Conservation (phyloP, 2,797 vertebrate species). For the Tympanoctomys barrerae region DNA sequence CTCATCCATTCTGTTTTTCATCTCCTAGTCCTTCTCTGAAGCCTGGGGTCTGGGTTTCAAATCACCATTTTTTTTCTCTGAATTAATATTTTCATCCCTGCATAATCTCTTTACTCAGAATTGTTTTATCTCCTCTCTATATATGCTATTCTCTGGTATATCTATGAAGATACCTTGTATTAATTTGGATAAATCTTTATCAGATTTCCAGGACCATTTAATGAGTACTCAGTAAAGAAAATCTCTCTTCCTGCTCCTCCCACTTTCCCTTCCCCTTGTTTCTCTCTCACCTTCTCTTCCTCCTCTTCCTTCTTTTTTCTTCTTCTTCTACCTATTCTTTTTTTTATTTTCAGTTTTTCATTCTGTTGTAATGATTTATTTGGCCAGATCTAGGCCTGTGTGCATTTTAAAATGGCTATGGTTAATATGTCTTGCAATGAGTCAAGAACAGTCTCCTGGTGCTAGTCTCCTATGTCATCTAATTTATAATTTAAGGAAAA, state of each 20-base stretch:
- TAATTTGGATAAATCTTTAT: neutral
- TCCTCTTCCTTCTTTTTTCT: neutral
- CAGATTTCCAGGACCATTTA: neutral
- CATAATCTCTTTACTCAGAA: neutral
- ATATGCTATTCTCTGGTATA: neutral
- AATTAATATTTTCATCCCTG: neutral
- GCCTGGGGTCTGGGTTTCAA: neutral
- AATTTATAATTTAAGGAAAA: constrained; percentile 10
- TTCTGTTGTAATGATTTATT: neutral
- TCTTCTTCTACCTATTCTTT: neutral
- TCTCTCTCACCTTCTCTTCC: fast-evolving
- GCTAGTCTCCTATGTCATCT: constrained; percentile 14
- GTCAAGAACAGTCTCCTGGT: neutral
- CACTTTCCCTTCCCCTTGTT: too few species aligned
- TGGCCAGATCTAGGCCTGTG: neutral
- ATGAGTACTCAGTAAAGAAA: neutral
- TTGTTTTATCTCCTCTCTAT: neutral
- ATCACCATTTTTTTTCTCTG: neutral
- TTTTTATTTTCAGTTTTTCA: neutral
- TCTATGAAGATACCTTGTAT: neutral
- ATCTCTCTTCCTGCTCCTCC: neutral
- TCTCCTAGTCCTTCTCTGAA: neutral
- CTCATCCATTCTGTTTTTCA: neutral
- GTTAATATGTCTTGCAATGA: neutral
- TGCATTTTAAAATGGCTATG: neutral